Evolutionary conservation across 2,113 vertebrate genomes (phyloP).

Genomic region (Podocnemis expansa): DNA sequence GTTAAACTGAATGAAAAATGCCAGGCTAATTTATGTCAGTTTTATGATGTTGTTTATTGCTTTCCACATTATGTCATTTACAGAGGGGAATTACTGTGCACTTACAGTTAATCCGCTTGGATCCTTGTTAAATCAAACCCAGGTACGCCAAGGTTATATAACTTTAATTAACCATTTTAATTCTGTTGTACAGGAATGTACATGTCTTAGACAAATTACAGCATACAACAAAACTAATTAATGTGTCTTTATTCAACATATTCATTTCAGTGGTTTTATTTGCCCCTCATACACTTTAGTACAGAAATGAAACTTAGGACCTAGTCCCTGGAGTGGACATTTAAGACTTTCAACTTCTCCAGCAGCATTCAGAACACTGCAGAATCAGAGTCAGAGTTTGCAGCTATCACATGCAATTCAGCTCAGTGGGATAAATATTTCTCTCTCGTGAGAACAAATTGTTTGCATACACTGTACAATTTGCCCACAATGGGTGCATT

Average conservation of each 20-base stretch:
- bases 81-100: constrained; percentile 59
- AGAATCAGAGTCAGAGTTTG: neutral
- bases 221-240: neutral
- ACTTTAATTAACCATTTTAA: constrained; percentile 47
- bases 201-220: constrained; percentile 18
- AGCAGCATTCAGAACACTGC: neutral
- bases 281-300: neutral
- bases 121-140: constrained; percentile 41
- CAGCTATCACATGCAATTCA: neutral
- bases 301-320: neutral
- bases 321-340: neutral
- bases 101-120: constrained; percentile 57
- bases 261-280: neutral
- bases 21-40: constrained; percentile 52
- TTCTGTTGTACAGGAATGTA: neutral
- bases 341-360: neutral
- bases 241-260: neutral
- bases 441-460: neutral
- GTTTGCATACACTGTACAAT: neutral
- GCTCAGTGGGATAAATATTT: neutral
- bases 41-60: constrained; percentile 69
- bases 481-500: neutral
- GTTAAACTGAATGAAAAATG: constrained; percentile 66
- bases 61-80: constrained; percentile 48
- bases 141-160: constrained; percentile 32